Evolutionary conservation across 2,797 vertebrate species (phyloP).

Genomic region (Gobionotothen gibberifrons): DNA sequence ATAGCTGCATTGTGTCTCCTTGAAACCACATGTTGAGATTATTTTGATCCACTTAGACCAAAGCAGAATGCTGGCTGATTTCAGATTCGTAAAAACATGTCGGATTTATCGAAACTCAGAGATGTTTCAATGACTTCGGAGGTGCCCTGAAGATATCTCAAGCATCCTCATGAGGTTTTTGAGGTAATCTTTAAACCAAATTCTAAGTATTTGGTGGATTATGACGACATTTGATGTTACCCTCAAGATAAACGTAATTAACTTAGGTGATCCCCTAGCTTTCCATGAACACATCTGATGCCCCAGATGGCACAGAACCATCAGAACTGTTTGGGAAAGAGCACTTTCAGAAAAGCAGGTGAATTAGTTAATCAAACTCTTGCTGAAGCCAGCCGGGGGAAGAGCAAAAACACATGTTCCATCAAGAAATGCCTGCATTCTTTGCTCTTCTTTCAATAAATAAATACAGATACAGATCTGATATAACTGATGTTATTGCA

Average conservation of each 20-base stretch:
- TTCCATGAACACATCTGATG: not conserved
- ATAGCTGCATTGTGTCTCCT: conserved; percentile 30
- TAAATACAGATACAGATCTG: too few species aligned
- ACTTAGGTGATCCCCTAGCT: not conserved
- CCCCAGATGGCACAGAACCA: too few species aligned
- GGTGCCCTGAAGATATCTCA: not conserved
- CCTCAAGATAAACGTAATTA: not conserved
- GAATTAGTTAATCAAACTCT: too few species aligned
- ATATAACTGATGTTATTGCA: too few species aligned
- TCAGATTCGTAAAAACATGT: not conserved
- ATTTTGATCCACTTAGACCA: conserved; percentile 27
- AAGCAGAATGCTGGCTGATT: conserved; percentile 1
- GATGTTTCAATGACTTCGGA: not conserved
- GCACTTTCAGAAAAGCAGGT: too few species aligned
- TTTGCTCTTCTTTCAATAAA: too few species aligned
- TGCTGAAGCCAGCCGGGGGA: too few species aligned
- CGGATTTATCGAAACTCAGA: not conserved
- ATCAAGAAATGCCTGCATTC: too few species aligned
- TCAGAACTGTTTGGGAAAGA: too few species aligned
- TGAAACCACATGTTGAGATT: conserved; percentile 17
- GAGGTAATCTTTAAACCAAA: too few species aligned
- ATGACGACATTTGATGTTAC: not conserved
- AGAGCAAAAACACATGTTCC: too few species aligned
- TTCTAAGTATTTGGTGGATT: not conserved
- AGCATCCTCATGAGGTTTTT: not conserved